Evolutionary conservation across 2,797 vertebrate genomes (phyloP), one percentile per base, ranked within the genome.

Genomic region (Ptychobarbus kaznakovi): DNA sequence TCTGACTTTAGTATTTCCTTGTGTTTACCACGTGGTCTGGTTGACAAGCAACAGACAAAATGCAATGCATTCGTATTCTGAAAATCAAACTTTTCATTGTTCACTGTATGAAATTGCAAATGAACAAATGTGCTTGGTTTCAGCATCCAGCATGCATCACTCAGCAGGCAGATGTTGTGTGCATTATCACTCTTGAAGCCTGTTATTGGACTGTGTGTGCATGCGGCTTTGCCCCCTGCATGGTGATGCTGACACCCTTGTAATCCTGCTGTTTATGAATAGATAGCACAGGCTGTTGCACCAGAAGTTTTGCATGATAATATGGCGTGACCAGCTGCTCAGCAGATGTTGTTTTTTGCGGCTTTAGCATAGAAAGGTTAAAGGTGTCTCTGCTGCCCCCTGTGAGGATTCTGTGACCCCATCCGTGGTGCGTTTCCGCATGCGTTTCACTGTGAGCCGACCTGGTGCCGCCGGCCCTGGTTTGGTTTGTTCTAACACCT

Each of bases 291-390:
- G 88, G 90, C 90, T 91, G 91, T 85, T 89, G 86, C 84, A 87
- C 80, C 92, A 92, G 92, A 89, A 91, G 90, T 90, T 91, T 88
- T 87, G 83, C 80, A 81, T 88, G 94, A 92, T 93, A 93, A 94
- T 92, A 92, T 92, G 90, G 88, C 69, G 80, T 86, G 89, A 93
- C 93, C 95, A 96, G 94, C 94, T 95, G 95, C 93, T 92, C 91
- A 94, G 89, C 95, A 96, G 95, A 95, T 96, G 95, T 95, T 95
- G 92, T 93, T 95, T 88, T 95, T 93, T 92, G 90, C 91, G 83
- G 82, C 90, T 91, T 90, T 80, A 16, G 84, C 88, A 88, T 91
- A 65, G 87, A 91, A 90, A 92, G 92, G 91, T 92, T 90, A 93
- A 93, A 90, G 89, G 85, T 93, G 90, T 88, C 32, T 63, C 49